Conservation (phyloP, 2,113 vertebrate genomes). For the Neolamprologus hecqui region DNA sequence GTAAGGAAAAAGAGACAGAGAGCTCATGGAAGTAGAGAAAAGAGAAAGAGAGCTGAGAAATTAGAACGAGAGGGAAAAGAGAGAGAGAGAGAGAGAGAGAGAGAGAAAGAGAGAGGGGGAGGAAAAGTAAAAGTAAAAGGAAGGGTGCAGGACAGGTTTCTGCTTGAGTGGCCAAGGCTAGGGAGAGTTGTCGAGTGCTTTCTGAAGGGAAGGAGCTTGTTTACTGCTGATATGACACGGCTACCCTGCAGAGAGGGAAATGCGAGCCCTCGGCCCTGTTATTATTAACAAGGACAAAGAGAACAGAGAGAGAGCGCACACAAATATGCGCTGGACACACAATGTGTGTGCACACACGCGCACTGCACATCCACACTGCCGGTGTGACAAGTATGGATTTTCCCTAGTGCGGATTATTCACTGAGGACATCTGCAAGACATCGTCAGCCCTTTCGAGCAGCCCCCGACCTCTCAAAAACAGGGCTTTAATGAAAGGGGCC, state of each 20-base stretch:
- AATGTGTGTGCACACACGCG: slow-evolving; percentile 4
- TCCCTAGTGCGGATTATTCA: slow-evolving; percentile 69
- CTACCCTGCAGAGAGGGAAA: slow-evolving; percentile 77
- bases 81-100: not conserved
- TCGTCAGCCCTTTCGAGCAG: slow-evolving; percentile 48
- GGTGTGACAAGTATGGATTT: slow-evolving; percentile 80
- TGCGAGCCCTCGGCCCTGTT: slow-evolving; percentile 76
- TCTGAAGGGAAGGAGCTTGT: slow-evolving; percentile 76
- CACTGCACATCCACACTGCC: slow-evolving; percentile 28
- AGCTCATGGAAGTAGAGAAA: slow-evolving; percentile 34
- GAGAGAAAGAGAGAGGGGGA: not conserved
- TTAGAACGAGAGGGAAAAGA: slow-evolving; percentile 26
- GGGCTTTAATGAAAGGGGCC: slow-evolving; percentile 62
- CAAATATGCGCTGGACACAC: slow-evolving; percentile 52
- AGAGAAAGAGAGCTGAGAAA: slow-evolving; percentile 32
- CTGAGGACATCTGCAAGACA: slow-evolving; percentile 72
- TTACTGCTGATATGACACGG: slow-evolving; percentile 78
- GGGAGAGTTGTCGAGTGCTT: slow-evolving; percentile 67
- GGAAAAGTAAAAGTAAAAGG: slow-evolving; percentile 55
- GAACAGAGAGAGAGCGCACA: slow-evolving; percentile 60
- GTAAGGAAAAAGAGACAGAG: slow-evolving; percentile 23
- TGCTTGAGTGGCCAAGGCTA: slow-evolving; percentile 74
- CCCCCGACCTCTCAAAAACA: slow-evolving; percentile 52
- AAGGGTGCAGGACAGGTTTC: slow-evolving; percentile 69
- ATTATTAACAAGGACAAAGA: slow-evolving; percentile 85